Conservation (phyloP, 2,797 vertebrate genomes). For the Apodemus agrarius region DNA sequence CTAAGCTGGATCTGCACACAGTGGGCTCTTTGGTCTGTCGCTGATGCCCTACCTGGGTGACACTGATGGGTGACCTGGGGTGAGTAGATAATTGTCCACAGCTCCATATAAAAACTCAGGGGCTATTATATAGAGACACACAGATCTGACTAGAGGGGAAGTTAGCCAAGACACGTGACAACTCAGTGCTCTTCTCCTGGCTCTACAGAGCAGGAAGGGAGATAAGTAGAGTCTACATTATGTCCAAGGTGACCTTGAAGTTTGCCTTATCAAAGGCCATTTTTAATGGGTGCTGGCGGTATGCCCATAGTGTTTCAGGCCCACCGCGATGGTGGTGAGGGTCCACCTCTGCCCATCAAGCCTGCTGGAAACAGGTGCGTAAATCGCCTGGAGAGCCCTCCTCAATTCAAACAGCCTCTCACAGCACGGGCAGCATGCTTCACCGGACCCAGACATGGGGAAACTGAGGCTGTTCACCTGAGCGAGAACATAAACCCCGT, state of each 20-base stretch:
- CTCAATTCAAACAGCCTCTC: too few species aligned
- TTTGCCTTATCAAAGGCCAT: not conserved
- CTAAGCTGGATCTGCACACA: not conserved
- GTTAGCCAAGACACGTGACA: not conserved
- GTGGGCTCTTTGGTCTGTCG: not conserved
- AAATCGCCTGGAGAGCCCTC: not conserved
- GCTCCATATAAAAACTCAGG: not conserved
- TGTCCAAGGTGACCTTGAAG: not conserved
- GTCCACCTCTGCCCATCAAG: not conserved
- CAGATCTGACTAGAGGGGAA: not conserved
- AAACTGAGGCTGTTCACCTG: not conserved
- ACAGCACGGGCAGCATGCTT: not conserved
- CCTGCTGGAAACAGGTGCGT: not conserved
- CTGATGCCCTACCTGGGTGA: not conserved
- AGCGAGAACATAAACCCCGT: rapidly evolving
- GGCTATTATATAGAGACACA: not conserved
- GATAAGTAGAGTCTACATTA: not conserved
- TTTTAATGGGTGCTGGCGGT: not conserved
- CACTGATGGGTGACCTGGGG: too few species aligned
- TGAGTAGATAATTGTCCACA: not conserved
- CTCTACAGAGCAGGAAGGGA: not conserved
- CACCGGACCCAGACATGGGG: too few species aligned
- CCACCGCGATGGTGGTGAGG: not conserved
- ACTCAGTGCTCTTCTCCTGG: not conserved
- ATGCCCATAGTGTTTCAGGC: rapidly evolving